Conservation (phyloP, 1,140 invertebrate genomes). For the Halesus radiatus region DNA sequence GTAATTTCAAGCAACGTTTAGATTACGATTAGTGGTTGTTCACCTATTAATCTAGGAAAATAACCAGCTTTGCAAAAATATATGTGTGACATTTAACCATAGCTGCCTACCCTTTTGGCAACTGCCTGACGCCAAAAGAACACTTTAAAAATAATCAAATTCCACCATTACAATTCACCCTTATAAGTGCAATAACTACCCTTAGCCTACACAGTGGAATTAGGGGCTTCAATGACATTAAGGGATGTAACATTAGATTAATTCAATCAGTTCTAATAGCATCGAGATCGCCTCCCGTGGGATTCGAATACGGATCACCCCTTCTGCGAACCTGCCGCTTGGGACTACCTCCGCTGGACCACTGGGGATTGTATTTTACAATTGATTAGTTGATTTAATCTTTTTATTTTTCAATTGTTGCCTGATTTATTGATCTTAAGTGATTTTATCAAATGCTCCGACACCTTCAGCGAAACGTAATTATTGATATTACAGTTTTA, state of each 20-base stretch:
- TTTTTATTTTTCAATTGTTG: constrained; percentile 13
- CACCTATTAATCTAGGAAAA: no score
- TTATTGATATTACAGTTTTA: no score
- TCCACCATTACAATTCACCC: neutral
- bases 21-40: no score
- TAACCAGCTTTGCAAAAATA: no score
- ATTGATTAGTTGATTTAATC: neutral
- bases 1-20: no score
- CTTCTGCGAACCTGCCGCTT: constrained; percentile 39
- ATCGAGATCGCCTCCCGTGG: constrained; percentile 42
- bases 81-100: no score
- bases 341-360: constrained; percentile 2
- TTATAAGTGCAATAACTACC: constrained; percentile 6
- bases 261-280: constrained; percentile 55
- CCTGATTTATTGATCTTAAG: neutral
- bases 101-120: no score
- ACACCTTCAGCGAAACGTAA: no score
- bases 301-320: constrained; percentile 49
- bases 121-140: no score
- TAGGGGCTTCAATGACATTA: constrained; percentile 44
- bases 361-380: neutral
- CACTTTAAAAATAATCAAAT: constrained; percentile 1
- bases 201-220: neutral
- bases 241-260: constrained; percentile 51
- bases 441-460: no score